Conservation (phyloP, 2,797 vertebrate genomes). For the Hipposideros larvatus region DNA sequence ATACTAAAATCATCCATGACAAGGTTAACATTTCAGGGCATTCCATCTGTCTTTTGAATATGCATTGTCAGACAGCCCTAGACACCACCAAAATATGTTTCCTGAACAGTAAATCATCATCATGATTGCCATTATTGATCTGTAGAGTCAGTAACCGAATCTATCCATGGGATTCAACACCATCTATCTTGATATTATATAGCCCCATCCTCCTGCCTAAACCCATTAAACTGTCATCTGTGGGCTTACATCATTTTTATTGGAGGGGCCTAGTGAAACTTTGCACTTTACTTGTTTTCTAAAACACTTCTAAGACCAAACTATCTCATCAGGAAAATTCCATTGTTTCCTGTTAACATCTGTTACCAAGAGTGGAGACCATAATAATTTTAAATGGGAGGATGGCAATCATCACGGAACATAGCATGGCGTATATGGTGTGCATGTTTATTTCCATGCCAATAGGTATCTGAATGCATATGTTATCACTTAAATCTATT, state of each 20-base stretch:
- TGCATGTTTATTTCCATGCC: neutral
- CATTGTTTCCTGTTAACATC: conserved; percentile 75
- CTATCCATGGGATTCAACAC: conserved; percentile 70
- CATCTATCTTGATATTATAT: conserved; percentile 78
- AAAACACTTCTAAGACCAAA: conserved; percentile 69
- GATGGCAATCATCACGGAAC: neutral
- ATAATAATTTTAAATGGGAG: neutral
- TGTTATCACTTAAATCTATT: neutral
- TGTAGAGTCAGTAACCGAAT: conserved; percentile 78
- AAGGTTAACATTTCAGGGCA: conserved; percentile 72
- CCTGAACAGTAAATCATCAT: conserved; percentile 74
- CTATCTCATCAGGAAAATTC: conserved; percentile 73
- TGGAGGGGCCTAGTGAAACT: conserved; percentile 71
- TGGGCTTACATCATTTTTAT: conserved; percentile 79
- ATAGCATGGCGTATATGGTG: neutral
- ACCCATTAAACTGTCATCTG: conserved; percentile 78
- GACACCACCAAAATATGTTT: conserved; percentile 70
- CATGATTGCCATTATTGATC: conserved; percentile 79
- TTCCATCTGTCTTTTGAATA: conserved; percentile 82
- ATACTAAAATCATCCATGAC: conserved; percentile 61
- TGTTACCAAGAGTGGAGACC: neutral
- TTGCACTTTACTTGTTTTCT: conserved; percentile 79
- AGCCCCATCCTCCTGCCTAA: conserved; percentile 71
- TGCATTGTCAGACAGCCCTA: conserved; percentile 59
- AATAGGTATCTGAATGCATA: neutral